phyloP scores from a whole-genome alignment of 2,888 invertebrate genomes.

The Anoplius nigerrimus region DNA sequence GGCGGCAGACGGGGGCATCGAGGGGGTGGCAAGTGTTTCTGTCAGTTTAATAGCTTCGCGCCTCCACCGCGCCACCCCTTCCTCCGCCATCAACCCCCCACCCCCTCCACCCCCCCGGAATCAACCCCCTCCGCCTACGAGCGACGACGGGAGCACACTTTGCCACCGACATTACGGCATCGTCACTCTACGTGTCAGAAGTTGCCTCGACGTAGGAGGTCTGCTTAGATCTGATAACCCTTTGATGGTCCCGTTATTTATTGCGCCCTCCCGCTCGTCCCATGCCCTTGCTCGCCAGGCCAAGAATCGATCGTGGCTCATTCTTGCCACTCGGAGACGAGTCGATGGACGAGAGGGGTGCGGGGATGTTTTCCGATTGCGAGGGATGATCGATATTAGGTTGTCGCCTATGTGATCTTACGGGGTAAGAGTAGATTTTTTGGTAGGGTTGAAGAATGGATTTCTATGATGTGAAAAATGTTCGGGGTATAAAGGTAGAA shows the following conservation, averaged over 20 bases:
- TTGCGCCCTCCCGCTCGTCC: conserved; percentile 44
- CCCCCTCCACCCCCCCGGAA: conserved; percentile 31
- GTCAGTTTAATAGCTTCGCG: conserved; percentile 76
- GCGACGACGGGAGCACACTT: conserved; percentile 54
- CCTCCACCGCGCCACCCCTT: conserved; percentile 48
- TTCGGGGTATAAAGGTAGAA: too few relatives aligned
- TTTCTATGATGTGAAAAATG: too few relatives aligned
- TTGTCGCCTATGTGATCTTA: too few relatives aligned
- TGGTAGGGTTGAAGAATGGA: too few relatives aligned
- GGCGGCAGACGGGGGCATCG: conserved; percentile 45
- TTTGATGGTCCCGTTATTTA: conserved; percentile 67
- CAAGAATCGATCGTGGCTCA: not conserved
- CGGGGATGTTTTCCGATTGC: too few relatives aligned
- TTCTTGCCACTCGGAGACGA: not conserved
- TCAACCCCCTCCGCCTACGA: conserved; percentile 39
- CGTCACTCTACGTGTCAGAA: conserved; percentile 74
- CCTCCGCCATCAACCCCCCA: conserved; percentile 20
- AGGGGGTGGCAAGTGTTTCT: conserved; percentile 75
- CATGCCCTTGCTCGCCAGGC: not conserved
- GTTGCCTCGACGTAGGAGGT: conserved; percentile 64
- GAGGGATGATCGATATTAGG: too few relatives aligned
- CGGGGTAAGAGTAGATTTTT: too few relatives aligned
- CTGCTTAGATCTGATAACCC: conserved; percentile 71
- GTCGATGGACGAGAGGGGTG: too few relatives aligned
- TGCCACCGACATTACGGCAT: conserved; percentile 70